These are phyloP conservation scores for Chloroclystis v-ata DNA, from an alignment of 2,888 invertebrate genomes.

Conservation along the genomic window DNA sequence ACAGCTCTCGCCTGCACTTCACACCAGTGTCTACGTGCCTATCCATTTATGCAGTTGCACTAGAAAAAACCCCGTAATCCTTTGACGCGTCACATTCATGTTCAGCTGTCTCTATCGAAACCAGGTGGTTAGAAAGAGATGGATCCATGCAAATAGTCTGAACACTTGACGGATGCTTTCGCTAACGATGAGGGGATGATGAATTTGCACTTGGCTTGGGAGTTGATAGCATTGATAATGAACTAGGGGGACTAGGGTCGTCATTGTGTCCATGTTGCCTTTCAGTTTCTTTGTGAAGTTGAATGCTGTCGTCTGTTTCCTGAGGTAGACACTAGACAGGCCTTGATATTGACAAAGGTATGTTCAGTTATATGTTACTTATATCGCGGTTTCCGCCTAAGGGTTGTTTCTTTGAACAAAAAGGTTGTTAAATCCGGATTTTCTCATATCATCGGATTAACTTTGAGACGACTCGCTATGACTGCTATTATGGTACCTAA, in stretches of 20 bases:
- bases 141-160: conserved; percentile 44
- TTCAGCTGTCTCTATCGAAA: conserved; percentile 14
- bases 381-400: too few species aligned
- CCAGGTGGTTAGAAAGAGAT: conserved; percentile 16
- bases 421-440: too few species aligned
- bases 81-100: conserved; percentile 5
- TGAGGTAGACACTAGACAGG: background rate
- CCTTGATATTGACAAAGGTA: background rate
- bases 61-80: background rate
- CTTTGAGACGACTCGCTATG: too few species aligned
- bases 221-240: conserved; percentile 20
- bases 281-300: conserved; percentile 3
- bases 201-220: conserved; percentile 31
- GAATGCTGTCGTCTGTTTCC: conserved; percentile 1
- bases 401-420: background rate
- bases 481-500: too few species aligned
- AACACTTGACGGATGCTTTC: conserved; percentile 42
- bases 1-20: background rate
- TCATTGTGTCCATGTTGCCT: conserved; percentile 8
- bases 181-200: conserved; percentile 49
- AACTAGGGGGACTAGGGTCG: conserved; percentile 11
- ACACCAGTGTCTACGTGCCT: too few species aligned
- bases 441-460: background rate
- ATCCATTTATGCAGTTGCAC: background rate
- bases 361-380: background rate